phyloP scores from a whole-genome alignment of 2,113 vertebrate species.

The Zingel zingel region DNA sequence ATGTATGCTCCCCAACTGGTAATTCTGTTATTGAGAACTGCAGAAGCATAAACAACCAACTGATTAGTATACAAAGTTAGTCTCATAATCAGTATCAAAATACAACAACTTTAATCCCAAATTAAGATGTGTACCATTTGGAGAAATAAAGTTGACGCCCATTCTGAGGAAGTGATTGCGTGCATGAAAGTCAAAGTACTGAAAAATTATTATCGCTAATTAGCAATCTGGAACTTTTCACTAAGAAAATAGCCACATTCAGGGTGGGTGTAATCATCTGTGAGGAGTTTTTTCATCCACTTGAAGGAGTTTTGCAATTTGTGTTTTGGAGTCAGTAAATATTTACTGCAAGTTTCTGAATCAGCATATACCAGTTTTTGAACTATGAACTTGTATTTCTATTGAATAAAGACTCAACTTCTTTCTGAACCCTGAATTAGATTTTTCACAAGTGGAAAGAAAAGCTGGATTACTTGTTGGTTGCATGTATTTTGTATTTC shows the following conservation, averaged over 20 bases:
- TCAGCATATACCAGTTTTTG: neutral
- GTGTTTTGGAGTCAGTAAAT: conserved; percentile 7
- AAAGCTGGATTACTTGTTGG: neutral
- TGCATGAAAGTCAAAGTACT: conserved; percentile 29
- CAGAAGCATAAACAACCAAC: neutral
- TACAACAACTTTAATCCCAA: conserved; percentile 4
- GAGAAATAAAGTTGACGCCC: conserved; percentile 5
- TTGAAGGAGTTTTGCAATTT: neutral
- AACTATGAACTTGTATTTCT: neutral
- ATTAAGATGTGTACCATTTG: conserved; percentile 5
- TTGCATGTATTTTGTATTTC: neutral
- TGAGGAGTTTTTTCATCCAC: neutral
- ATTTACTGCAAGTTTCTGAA: conserved; percentile 7
- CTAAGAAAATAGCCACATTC: conserved; percentile 8
- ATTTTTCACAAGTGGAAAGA: neutral
- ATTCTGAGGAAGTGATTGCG: conserved; percentile 21
- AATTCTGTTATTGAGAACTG: neutral
- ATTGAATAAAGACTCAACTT: neutral
- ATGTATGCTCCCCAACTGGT: neutral
- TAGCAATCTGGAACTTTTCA: conserved; percentile 24
- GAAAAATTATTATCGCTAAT: conserved; percentile 26
- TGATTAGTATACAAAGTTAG: conserved; percentile 2
- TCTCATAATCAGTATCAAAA: conserved; percentile 5
- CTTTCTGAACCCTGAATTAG: neutral
- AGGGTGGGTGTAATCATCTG: conserved; percentile 14